Evolutionary conservation across 1,140 invertebrate species (phyloP).

Genomic region (Brachionus calyciflorus): DNA sequence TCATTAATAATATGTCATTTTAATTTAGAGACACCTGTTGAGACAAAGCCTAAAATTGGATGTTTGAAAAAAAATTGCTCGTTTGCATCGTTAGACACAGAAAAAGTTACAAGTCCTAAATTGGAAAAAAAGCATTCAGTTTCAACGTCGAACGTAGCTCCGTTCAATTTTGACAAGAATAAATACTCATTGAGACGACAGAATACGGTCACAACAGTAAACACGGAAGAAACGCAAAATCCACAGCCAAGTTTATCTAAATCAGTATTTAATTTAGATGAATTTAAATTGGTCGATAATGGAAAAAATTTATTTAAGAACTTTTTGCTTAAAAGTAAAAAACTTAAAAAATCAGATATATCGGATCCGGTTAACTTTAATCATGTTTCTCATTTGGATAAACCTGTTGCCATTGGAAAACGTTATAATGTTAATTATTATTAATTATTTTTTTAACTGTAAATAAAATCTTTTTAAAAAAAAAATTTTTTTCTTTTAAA

Average conservation of each 20-base stretch:
- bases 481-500: neutral
- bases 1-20: slow-evolving; percentile 25
- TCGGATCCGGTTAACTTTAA: slow-evolving; percentile 39
- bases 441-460: neutral
- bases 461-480: slow-evolving; percentile 10
- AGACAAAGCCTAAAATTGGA: neutral
- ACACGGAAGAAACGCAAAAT: too few relatives aligned
- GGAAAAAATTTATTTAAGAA: neutral
- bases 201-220: neutral
- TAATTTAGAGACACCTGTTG: neutral
- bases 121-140: neutral
- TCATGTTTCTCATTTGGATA: slow-evolving; percentile 45
- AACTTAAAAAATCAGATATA: slow-evolving; percentile 44
- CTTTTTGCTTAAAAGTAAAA: slow-evolving; percentile 29
- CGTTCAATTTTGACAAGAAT: slow-evolving; percentile 18
- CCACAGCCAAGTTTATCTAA: slow-evolving; percentile 3
- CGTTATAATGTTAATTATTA: slow-evolving; percentile 44
- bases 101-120: neutral
- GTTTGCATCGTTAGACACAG: neutral
- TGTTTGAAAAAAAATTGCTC: neutral
- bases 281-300: neutral
- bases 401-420: slow-evolving; percentile 40
- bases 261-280: slow-evolving; percentile 20
- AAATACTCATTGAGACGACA: neutral
- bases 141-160: neutral